These are phyloP conservation scores for Panulirus ornatus DNA, from an alignment of 1,140 invertebrate genomes.

Conservation along the genomic window DNA sequence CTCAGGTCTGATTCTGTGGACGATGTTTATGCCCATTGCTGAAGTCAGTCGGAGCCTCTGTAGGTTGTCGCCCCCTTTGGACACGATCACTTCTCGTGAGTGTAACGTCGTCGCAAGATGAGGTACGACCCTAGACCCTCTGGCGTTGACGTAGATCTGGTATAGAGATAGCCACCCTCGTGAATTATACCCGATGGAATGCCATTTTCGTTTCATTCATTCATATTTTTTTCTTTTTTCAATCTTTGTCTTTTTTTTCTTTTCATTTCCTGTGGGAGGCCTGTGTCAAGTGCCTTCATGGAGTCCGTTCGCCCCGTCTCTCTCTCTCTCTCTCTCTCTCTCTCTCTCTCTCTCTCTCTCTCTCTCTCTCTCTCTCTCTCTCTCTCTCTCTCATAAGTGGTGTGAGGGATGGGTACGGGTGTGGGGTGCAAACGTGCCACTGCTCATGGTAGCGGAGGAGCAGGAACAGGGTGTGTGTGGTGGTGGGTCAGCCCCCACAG, in stretches of 20 bases:
- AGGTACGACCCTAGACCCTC: too few relatives aligned
- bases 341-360: slow-evolving; percentile 16
- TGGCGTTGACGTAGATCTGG: too few relatives aligned
- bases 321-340: slow-evolving; percentile 19
- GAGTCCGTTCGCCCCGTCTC: not conserved
- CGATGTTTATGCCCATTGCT: too few relatives aligned
- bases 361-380: slow-evolving; percentile 15
- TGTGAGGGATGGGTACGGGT: not conserved
- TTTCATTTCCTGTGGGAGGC: not conserved
- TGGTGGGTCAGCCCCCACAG: not conserved
- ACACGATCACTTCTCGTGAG: too few relatives aligned
- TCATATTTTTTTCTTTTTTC: not conserved
- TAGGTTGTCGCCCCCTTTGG: too few relatives aligned
- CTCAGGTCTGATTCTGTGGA: too few relatives aligned
- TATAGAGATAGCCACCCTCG: too few relatives aligned
- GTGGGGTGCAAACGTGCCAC: not conserved
- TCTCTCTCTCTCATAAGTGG: not conserved
- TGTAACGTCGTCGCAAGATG: too few relatives aligned
- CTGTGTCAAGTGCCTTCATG: too few relatives aligned
- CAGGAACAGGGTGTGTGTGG: not conserved
- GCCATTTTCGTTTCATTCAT: not conserved
- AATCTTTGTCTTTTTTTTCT: not conserved
- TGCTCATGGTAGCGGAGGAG: not conserved
- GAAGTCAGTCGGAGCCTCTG: too few relatives aligned
- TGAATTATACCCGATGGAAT: too few relatives aligned